phyloP scores from a whole-genome alignment of 2,888 invertebrate genomes.

The Sympetrum striolatum region DNA sequence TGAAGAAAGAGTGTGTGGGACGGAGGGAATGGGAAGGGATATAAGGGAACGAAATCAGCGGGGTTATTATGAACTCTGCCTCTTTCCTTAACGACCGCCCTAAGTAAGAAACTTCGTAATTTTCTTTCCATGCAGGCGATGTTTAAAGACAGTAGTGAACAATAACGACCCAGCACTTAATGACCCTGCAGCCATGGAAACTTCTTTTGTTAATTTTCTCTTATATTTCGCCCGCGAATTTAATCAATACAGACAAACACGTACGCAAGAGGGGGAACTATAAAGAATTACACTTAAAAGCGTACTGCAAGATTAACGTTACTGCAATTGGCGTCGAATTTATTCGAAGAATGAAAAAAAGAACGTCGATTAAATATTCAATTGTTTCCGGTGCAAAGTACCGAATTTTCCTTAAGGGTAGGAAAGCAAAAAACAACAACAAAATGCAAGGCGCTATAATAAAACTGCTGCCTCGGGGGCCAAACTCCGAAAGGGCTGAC shows the following conservation, averaged over 20 bases:
- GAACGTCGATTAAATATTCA: background rate
- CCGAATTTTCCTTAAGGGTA: background rate
- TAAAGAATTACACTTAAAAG: background rate
- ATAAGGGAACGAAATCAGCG: conserved; percentile 33
- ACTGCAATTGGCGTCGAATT: background rate
- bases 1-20: background rate
- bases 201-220: conserved; percentile 31
- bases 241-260: conserved; percentile 5
- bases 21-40: background rate
- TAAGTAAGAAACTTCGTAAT: conserved; percentile 43
- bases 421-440: background rate
- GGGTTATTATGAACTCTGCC: conserved; percentile 41
- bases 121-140: conserved; percentile 42
- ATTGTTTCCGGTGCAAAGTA: background rate
- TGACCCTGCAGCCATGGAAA: conserved; percentile 41
- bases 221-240: conserved; percentile 27
- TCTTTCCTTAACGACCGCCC: conserved; percentile 41
- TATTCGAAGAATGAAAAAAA: background rate
- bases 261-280: background rate
- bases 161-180: conserved; percentile 40
- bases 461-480: background rate
- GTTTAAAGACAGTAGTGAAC: conserved; percentile 42
- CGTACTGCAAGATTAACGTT: background rate
- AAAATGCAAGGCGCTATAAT: background rate
- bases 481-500: background rate